A percentile compares a stretch with the other conserved stretches of the same genome.
These are phyloP conservation scores for Ptychadena robeensis DNA, from an alignment of 2,797 vertebrate genomes.

Conservation along the genomic window DNA sequence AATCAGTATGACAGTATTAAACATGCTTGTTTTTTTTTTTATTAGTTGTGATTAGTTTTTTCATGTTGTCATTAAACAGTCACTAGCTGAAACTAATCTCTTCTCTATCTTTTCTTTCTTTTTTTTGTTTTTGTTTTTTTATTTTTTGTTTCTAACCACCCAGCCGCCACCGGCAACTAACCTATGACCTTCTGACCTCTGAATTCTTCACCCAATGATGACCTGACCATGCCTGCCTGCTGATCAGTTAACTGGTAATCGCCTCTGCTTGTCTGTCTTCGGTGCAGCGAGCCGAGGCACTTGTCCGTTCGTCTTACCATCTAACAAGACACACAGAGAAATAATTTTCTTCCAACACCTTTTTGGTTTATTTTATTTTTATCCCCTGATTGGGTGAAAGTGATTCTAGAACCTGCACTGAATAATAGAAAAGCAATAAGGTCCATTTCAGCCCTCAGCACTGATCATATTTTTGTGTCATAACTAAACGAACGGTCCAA, in stretches of 20 bases:
- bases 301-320: conserved; percentile 91
- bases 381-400: conserved; percentile 85
- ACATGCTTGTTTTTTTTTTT: conserved; percentile 84
- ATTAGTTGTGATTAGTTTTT: conserved; percentile 95
- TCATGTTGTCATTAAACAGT: conserved; percentile 99
- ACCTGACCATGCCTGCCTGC: conserved; percentile 99
- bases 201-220: conserved; percentile 99
- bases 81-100: conserved; percentile 99
- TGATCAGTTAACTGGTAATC: conserved; percentile 98
- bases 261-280: conserved; percentile 96
- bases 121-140: conserved; percentile 81
- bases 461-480: conserved; percentile 77
- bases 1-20: conserved; percentile 86
- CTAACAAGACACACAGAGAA: conserved; percentile 85
- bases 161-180: conserved; percentile 99
- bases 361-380: conserved; percentile 73
- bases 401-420: conserved; percentile 97
- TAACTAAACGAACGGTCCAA: conserved; percentile 78
- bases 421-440: conserved; percentile 99
- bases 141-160: conserved; percentile 98
- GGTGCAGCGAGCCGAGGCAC: conserved; percentile 93
- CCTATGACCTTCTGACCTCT: conserved; percentile 99
- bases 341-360: conserved; percentile 84
- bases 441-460: conserved; percentile 82
- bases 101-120: conserved; percentile 99